phyloP scores from a whole-genome alignment of 2,113 vertebrate species.

The Microtus ochrogaster region DNA sequence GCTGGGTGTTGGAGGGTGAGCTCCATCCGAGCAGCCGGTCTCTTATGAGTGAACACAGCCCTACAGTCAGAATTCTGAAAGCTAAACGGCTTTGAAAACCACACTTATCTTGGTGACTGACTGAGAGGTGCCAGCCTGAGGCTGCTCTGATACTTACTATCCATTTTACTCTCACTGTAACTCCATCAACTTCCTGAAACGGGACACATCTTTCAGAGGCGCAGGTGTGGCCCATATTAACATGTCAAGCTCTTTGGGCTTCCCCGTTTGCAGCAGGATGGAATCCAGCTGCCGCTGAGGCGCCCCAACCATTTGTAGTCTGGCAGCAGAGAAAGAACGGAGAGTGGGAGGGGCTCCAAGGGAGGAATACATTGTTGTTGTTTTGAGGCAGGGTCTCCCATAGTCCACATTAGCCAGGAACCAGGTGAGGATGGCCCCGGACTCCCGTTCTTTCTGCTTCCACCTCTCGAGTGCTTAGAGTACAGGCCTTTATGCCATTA shows the following conservation, averaged over 20 bases:
- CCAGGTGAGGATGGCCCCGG: not conserved
- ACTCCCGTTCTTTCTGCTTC: too few relatives aligned
- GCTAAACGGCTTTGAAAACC: not conserved
- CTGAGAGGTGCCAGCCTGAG: not conserved
- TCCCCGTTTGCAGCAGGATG: not conserved
- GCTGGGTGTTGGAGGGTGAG: rapidly evolving
- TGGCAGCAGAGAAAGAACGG: not conserved
- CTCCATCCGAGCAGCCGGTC: not conserved
- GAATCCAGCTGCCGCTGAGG: not conserved
- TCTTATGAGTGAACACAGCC: not conserved
- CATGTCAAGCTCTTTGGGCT: not conserved
- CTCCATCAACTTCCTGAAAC: not conserved
- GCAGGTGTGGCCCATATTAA: not conserved
- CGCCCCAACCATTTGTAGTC: not conserved
- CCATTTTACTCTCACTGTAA: not conserved
- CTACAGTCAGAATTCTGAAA: not conserved
- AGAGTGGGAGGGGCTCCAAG: too few relatives aligned
- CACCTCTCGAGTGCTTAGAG: not conserved
- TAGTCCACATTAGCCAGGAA: not conserved
- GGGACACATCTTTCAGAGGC: not conserved
- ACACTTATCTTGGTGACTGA: not conserved
- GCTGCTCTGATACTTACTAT: not conserved
- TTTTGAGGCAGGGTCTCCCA: too few relatives aligned
- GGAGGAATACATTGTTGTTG: not conserved
- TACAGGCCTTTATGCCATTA: too few relatives aligned